phyloP scores from a whole-genome alignment of 2,113 vertebrate species.

The Condylura cristata region DNA sequence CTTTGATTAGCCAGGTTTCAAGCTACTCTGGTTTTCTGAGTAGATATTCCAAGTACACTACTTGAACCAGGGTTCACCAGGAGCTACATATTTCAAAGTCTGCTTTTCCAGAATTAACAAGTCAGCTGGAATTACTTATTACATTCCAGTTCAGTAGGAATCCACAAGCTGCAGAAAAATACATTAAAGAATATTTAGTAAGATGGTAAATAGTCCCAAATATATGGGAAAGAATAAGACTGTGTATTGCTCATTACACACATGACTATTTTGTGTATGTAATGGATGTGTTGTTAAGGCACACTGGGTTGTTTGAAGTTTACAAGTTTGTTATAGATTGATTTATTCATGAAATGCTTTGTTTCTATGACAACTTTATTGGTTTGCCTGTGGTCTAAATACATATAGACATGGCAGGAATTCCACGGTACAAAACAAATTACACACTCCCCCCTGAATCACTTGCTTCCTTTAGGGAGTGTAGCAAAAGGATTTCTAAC shows the following conservation, averaged over 20 bases:
- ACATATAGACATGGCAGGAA: conserved; percentile 89
- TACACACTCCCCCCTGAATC: conserved; percentile 85
- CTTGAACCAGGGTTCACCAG: conserved; percentile 47
- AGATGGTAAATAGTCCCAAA: conserved; percentile 80
- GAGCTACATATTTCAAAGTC: conserved; percentile 61
- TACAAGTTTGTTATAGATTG: conserved; percentile 88
- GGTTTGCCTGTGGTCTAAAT: conserved; percentile 90
- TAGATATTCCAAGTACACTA: conserved; percentile 49
- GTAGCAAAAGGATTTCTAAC: conserved; percentile 82
- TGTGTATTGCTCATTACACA: conserved; percentile 82
- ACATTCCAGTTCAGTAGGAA: conserved; percentile 72
- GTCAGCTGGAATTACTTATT: conserved; percentile 77
- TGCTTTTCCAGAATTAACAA: conserved; percentile 77
- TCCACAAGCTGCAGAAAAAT: conserved; percentile 70
- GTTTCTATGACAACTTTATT: conserved; percentile 92
- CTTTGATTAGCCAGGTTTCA: conserved; percentile 54
- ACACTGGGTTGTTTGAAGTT: conserved; percentile 85
- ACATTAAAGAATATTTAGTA: conserved; percentile 79
- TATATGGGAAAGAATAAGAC: conserved; percentile 76
- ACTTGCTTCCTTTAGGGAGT: conserved; percentile 85
- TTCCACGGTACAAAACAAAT: conserved; percentile 88
- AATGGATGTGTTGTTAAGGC: conserved; percentile 83
- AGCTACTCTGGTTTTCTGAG: conserved; percentile 44
- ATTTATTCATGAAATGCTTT: conserved; percentile 91
- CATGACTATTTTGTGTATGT: conserved; percentile 81